These are phyloP conservation scores for Crotalus horridus DNA, from an alignment of 2,113 vertebrate genomes.

Conservation along the genomic window DNA sequence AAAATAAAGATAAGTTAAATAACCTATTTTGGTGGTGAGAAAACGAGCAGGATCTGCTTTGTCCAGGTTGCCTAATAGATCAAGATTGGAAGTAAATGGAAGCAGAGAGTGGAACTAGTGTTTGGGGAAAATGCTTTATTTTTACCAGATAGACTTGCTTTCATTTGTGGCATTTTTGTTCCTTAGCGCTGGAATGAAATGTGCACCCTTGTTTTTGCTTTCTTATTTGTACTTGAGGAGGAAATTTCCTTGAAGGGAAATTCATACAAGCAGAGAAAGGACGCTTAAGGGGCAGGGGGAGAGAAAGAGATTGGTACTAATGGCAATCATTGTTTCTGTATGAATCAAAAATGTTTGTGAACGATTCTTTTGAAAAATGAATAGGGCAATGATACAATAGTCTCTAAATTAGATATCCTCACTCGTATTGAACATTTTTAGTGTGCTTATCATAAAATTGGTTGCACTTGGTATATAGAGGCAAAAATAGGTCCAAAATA, in stretches of 20 bases:
- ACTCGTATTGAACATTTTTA: not conserved
- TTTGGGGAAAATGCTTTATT: not conserved
- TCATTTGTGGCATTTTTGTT: not conserved
- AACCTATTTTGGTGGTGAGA: not conserved
- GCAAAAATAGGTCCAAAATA: not conserved
- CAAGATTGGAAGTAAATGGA: slow-evolving; percentile 4
- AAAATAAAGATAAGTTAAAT: not conserved
- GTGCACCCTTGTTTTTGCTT: not conserved
- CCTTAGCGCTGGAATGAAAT: not conserved
- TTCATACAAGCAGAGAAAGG: not conserved
- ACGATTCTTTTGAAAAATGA: not conserved
- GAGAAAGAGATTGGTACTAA: not conserved
- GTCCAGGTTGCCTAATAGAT: not conserved
- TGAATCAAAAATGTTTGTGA: not conserved
- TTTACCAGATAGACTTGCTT: not conserved
- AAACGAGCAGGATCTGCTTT: not conserved
- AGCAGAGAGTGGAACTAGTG: not conserved
- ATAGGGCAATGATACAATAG: not conserved
- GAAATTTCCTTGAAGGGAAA: not conserved
- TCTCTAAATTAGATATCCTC: not conserved
- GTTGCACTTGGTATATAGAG: not conserved
- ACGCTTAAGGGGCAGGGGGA: not conserved
- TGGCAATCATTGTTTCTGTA: too few species aligned
- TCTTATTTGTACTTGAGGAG: not conserved
- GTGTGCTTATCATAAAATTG: not conserved